phyloP scores from a whole-genome alignment of 2,113 vertebrate species.

The Pseudopipra pipra region DNA sequence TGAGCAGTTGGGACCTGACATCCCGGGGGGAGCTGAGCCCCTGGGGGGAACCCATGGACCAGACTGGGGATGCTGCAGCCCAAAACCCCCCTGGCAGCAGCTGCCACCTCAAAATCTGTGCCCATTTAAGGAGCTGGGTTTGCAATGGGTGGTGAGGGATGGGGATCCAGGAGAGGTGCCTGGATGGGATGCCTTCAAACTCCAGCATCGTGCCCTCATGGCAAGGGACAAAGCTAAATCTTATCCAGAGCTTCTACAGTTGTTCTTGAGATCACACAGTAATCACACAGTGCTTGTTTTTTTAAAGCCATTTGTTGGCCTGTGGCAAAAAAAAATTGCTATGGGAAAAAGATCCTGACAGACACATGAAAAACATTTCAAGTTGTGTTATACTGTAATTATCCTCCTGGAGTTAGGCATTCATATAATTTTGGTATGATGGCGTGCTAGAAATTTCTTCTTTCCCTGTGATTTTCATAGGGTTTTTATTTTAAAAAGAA shows the following conservation, averaged over 20 bases:
- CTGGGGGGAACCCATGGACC: neutral
- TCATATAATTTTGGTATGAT: conserved; percentile 32
- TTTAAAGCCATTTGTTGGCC: neutral
- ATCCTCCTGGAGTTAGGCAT: conserved; percentile 19
- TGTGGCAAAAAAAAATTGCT: conserved; percentile 2
- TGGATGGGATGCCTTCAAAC: neutral
- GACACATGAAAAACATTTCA: conserved; percentile 47
- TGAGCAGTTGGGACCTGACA: neutral
- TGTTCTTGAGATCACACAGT: neutral
- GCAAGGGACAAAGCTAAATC: neutral
- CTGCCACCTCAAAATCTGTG: neutral
- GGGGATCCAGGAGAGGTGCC: no score
- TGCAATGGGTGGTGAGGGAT: fast-evolving
- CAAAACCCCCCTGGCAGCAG: neutral
- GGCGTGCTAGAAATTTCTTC: neutral
- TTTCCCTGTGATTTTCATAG: conserved; percentile 17
- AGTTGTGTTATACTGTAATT: conserved; percentile 50
- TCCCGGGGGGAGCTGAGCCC: neutral
- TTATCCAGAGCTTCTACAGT: neutral
- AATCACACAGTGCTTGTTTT: neutral
- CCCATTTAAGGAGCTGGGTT: neutral
- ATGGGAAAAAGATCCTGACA: conserved; percentile 44
- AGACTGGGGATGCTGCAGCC: neutral
- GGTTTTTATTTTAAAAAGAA: neutral
- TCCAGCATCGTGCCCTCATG: fast-evolving